Evolutionary conservation across 2,797 vertebrate genomes (phyloP).

Genomic region (Pangasius djambal): DNA sequence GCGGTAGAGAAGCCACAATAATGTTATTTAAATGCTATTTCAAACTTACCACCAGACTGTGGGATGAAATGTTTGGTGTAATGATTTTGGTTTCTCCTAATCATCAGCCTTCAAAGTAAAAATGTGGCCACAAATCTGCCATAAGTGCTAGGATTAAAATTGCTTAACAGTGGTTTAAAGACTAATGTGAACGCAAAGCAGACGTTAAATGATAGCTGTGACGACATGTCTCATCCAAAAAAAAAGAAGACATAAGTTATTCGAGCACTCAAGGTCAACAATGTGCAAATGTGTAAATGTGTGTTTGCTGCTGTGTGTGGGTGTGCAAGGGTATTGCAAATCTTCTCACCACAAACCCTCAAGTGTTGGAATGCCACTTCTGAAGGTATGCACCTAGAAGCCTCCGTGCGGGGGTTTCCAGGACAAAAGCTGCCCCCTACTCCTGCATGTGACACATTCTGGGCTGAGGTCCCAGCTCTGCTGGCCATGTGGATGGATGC

Average conservation of each 20-base stretch:
- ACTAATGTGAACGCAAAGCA: slow-evolving; percentile 30
- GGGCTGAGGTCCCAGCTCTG: slow-evolving; percentile 53
- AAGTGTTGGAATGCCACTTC: slow-evolving; percentile 44
- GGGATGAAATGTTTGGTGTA: slow-evolving; percentile 33
- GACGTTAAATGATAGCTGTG: slow-evolving; percentile 43
- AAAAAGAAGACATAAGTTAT: not conserved
- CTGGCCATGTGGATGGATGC: slow-evolving; percentile 43
- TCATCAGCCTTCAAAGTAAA: slow-evolving; percentile 31
- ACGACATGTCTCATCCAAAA: slow-evolving; percentile 17
- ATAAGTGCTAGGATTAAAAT: slow-evolving; percentile 25
- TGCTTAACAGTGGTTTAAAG: slow-evolving; percentile 25
- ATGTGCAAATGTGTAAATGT: slow-evolving; percentile 16
- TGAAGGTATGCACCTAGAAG: slow-evolving; percentile 55
- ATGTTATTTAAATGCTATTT: slow-evolving; percentile 14
- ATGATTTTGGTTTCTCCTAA: slow-evolving; percentile 32
- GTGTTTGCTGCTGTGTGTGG: slow-evolving; percentile 4
- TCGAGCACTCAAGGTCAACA: not conserved
- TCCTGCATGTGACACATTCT: slow-evolving; percentile 60
- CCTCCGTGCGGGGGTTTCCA: slow-evolving; percentile 14
- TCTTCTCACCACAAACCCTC: slow-evolving; percentile 47
- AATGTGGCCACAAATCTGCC: slow-evolving; percentile 38
- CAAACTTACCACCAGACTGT: slow-evolving; percentile 22
- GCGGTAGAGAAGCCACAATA: not conserved
- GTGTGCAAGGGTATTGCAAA: slow-evolving; percentile 24
- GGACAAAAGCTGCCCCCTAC: slow-evolving; percentile 48